Evolutionary conservation across 2,888 invertebrate species (phyloP).

Genomic region (Isotomurus palustris): DNA sequence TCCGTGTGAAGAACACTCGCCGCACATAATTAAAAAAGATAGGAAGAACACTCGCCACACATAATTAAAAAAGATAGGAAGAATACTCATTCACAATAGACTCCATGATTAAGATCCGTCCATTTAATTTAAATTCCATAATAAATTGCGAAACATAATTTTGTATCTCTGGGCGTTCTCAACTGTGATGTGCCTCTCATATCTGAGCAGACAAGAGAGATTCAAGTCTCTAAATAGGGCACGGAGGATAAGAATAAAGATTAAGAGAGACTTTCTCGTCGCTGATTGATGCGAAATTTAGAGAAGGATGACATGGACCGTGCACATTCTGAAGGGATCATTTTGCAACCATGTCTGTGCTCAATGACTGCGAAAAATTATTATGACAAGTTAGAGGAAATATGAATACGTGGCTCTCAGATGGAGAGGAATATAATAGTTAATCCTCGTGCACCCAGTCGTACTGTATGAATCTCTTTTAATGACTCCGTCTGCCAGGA

Average conservation of each 20-base stretch:
- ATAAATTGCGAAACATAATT: too few species aligned
- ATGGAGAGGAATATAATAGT: background rate
- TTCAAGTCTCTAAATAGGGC: slow-evolving; percentile 17
- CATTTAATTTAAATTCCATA: too few species aligned
- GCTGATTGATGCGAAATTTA: slow-evolving; percentile 44
- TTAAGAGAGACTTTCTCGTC: slow-evolving; percentile 10
- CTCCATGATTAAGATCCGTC: too few species aligned
- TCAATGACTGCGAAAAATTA: slow-evolving; percentile 15
- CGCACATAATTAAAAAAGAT: too few species aligned
- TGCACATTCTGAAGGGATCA: slow-evolving; percentile 30
- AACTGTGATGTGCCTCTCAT: too few species aligned
- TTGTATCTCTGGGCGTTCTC: too few species aligned
- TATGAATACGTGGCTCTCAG: background rate
- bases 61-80: too few species aligned
- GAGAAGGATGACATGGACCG: slow-evolving; percentile 36
- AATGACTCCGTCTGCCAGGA: slow-evolving; percentile 21
- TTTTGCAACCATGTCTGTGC: slow-evolving; percentile 10
- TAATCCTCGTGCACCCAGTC: background rate
- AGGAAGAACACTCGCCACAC: too few species aligned
- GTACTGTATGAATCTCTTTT: background rate
- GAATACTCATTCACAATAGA: too few species aligned
- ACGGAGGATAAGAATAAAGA: slow-evolving; percentile 16
- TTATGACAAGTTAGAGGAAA: slow-evolving; percentile 3
- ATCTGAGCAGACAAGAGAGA: too few species aligned
- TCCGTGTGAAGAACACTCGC: too few species aligned